Conservation (phyloP, 2,113 vertebrate species). For the Geothlypis trichas region DNA sequence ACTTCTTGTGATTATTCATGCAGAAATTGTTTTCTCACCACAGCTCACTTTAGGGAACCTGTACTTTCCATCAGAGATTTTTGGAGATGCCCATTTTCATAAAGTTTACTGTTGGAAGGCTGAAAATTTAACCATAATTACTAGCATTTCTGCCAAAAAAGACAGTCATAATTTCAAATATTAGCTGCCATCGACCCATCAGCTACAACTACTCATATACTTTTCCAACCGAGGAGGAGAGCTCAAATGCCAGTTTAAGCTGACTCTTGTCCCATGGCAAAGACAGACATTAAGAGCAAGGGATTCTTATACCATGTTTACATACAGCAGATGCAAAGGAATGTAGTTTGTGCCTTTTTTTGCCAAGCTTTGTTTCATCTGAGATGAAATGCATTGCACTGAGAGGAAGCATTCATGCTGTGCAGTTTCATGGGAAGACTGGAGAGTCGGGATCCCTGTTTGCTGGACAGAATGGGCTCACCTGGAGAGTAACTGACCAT, state of each 20-base stretch:
- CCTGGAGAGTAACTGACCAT: not conserved
- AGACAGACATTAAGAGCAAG: not conserved
- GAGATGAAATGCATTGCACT: fast-evolving
- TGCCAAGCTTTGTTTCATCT: not conserved
- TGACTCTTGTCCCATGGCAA: not conserved
- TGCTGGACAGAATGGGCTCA: not conserved
- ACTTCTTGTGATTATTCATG: not conserved
- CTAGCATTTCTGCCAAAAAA: not conserved
- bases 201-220: not conserved
- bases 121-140: not conserved
- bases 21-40: not conserved
- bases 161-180: not conserved
- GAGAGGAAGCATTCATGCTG: not conserved
- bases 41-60: not conserved
- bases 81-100: not conserved
- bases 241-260: not conserved
- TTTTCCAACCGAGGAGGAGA: not conserved
- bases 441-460: not conserved
- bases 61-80: not conserved
- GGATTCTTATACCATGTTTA: not conserved
- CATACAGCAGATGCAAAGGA: not conserved
- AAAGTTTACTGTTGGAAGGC: not conserved
- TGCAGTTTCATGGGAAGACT: not conserved
- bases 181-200: not conserved
- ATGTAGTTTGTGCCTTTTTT: not conserved